phyloP scores from a whole-genome alignment of 2,888 invertebrate species.

The Drosophila robusta region DNA sequence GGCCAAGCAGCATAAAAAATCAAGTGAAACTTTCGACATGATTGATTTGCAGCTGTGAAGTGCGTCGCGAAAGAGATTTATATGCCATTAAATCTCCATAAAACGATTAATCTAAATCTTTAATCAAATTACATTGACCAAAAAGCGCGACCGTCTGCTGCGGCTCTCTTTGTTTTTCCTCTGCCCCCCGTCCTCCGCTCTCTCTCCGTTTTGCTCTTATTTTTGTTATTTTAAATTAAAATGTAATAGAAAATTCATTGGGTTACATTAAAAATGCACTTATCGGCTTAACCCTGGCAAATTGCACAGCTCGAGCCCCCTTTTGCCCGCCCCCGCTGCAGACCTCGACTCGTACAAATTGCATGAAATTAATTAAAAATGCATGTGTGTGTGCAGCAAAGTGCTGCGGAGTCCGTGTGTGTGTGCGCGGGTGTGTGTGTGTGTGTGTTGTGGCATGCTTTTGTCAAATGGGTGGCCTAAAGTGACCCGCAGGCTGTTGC shows the following conservation, averaged over 20 bases:
- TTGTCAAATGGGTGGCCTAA: slow-evolving; percentile 77
- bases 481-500: slow-evolving; percentile 75
- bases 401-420: slow-evolving; percentile 16
- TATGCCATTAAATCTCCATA: slow-evolving; percentile 67
- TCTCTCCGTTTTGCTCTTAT: slow-evolving; percentile 18
- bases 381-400: slow-evolving; percentile 42
- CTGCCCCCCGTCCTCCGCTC: not conserved
- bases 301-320: slow-evolving; percentile 52
- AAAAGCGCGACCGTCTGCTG: slow-evolving; percentile 36
- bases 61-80: slow-evolving; percentile 53
- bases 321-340: not conserved
- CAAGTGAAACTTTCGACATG: slow-evolving; percentile 56
- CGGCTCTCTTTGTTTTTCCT: slow-evolving; percentile 3
- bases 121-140: slow-evolving; percentile 68
- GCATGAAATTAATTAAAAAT: slow-evolving; percentile 81
- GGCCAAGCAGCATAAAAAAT: slow-evolving; percentile 29
- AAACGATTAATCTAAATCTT: slow-evolving; percentile 79
- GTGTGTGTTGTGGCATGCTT: slow-evolving; percentile 63
- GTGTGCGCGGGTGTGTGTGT: slow-evolving; percentile 22
- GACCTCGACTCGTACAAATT: slow-evolving; percentile 67
- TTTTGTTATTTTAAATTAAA: slow-evolving; percentile 78
- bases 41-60: slow-evolving; percentile 58
- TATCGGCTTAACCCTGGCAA: slow-evolving; percentile 76
- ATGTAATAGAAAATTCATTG: slow-evolving; percentile 80
- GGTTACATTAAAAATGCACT: slow-evolving; percentile 79